Percentiles rank a stretch among this genome's conserved stretches.
These are phyloP conservation scores for Hesperia comma DNA, from an alignment of 2,888 invertebrate genomes.

Conservation along the genomic window DNA sequence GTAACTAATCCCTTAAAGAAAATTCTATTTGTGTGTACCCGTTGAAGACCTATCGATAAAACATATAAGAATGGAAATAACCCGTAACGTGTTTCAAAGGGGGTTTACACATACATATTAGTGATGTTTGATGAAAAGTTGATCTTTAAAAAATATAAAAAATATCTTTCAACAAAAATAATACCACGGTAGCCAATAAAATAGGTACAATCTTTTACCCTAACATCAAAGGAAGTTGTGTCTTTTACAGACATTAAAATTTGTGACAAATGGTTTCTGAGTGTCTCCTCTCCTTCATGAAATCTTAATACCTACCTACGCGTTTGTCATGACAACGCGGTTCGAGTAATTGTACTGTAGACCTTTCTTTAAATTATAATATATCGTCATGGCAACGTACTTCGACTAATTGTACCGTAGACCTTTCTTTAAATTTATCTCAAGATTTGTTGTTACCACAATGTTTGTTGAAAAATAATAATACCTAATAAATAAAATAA, in stretches of 20 bases:
- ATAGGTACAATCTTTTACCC: too few relatives aligned
- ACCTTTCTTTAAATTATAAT: slow-evolving; percentile 17
- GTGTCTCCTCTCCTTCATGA: slow-evolving; percentile 15
- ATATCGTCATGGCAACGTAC: background rate
- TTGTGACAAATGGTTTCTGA: slow-evolving; percentile 7
- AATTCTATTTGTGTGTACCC: too few relatives aligned
- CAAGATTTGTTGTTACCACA: too few relatives aligned
- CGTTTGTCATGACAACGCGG: background rate
- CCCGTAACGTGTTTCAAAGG: background rate
- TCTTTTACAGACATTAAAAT: slow-evolving; percentile 10
- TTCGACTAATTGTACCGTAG: slow-evolving; percentile 11
- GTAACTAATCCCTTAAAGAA: too few relatives aligned
- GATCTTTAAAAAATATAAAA: too few relatives aligned
- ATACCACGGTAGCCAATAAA: too few relatives aligned
- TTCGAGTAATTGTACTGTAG: slow-evolving; percentile 12
- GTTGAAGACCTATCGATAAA: too few relatives aligned
- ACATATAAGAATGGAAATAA: background rate
- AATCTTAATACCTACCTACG: background rate
- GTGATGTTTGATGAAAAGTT: too few relatives aligned
- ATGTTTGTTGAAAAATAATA: too few relatives aligned
- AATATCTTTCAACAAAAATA: too few relatives aligned
- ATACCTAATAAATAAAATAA: too few relatives aligned
- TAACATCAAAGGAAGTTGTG: too few relatives aligned
- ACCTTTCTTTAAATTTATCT: slow-evolving; percentile 9
- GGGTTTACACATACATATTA: background rate